Base-by-base conservation (phyloP, 2,888 invertebrate genomes). In the Zeuzera pyrina region DNA sequence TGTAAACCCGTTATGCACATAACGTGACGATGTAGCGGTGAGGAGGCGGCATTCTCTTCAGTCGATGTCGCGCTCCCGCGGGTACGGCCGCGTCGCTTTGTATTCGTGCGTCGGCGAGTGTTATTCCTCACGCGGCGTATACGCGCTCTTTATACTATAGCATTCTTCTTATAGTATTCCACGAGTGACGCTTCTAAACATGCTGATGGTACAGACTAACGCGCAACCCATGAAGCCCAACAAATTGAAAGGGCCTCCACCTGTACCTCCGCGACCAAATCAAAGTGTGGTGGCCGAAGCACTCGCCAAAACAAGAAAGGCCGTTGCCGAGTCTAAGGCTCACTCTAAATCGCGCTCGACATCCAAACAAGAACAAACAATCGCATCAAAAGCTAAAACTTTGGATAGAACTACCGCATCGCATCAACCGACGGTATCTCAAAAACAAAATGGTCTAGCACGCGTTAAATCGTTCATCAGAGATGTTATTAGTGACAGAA, bases 191-290 rank as follows among this genome's bases (percentile, higher is more conserved):
- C 57, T 52, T 55, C 57, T 50, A 62, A 76, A 56, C 55, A 83
- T 83, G 83, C 70, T 83, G 64, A 84, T 85, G 79, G 77, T 85
- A 56, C 81, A 85, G 58, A 85, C 81, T 48, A 87, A 85, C 64
- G 72, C 86, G 45, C 87, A 86, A 49, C 81, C 78, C 42, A 79
- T 79, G 78, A 83, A 83, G 67, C 69, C 61, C 56, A 66, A 47
- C 50, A 83, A 81, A 57, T 54, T 83, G 33, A 79, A 86, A 57
- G 88, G 89, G 38, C 89, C 90, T 43, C 93, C 93, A 47, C 93
- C 93, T 52, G 92, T 93, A 45, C 93, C 93, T 35, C 93, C 93
- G 46, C 85, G 93, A 53, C 93, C 93, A 35, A 90, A 89, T 66
- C 88, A 90, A 57, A 89, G 87, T 53, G 84, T 89, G 56, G 89